Percentiles rank a stretch among this genome's conserved stretches.
Evolutionary conservation across 2,888 invertebrate genomes (phyloP).

Genomic region (Allophyes oxyacanthae): DNA sequence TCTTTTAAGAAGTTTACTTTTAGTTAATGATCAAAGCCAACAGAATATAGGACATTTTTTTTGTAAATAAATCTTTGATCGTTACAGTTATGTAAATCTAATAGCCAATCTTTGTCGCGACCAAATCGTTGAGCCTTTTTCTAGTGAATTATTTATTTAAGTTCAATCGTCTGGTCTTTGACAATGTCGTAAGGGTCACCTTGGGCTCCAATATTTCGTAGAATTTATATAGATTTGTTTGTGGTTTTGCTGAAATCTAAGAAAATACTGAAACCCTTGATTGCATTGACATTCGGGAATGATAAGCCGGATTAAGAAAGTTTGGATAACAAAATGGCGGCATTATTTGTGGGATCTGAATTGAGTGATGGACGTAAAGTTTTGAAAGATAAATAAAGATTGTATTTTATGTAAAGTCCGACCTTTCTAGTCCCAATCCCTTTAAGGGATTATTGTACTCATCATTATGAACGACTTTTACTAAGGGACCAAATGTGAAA

Average conservation of each 20-base stretch:
- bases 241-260: constrained; percentile 10
- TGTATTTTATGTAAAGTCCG: too few relatives aligned
- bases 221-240: constrained; percentile 19
- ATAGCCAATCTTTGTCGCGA: constrained; percentile 13
- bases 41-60: too few relatives aligned
- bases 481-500: too few relatives aligned
- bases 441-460: too few relatives aligned
- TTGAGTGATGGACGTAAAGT: not conserved
- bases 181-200: constrained; percentile 43
- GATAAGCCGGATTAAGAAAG: constrained; percentile 15
- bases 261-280: constrained; percentile 18
- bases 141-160: constrained; percentile 16
- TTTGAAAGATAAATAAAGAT: too few relatives aligned
- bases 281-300: constrained; percentile 9
- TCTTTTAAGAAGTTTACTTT: too few relatives aligned
- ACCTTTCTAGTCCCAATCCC: too few relatives aligned
- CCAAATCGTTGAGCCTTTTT: constrained; percentile 4
- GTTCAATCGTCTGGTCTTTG: constrained; percentile 23
- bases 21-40: too few relatives aligned
- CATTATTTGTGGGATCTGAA: constrained; percentile 12
- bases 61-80: too few relatives aligned
- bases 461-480: too few relatives aligned
- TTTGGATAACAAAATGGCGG: not conserved
- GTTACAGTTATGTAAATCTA: not conserved
- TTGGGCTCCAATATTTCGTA: constrained; percentile 16